These are phyloP conservation scores for Elegia similella DNA, from an alignment of 2,888 invertebrate species.

Conservation along the genomic window DNA sequence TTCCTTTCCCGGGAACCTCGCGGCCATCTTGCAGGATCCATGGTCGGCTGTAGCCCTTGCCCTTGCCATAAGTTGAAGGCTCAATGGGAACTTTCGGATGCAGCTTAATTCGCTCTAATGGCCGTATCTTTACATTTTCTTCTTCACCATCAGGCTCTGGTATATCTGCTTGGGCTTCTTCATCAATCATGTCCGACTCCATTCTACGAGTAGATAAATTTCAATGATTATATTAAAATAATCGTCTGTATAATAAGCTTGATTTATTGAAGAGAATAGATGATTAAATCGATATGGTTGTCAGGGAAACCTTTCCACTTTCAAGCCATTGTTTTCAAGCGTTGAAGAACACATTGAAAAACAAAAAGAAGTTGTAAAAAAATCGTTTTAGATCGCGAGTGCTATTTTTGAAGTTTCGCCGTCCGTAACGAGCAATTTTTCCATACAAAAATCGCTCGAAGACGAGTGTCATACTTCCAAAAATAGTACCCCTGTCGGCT, in stretches of 20 bases:
- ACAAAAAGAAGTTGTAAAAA: background rate
- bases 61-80: slow-evolving; percentile 64
- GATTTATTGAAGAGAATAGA: background rate
- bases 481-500: no score
- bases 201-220: slow-evolving; percentile 23
- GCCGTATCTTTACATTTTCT: slow-evolving; percentile 55
- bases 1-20: slow-evolving; percentile 53
- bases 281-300: background rate
- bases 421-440: no score
- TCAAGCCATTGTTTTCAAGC: no score
- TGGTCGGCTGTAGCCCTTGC: slow-evolving; percentile 60
- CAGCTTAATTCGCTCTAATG: slow-evolving; percentile 60
- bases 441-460: no score
- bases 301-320: background rate
- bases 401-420: no score
- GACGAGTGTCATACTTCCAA: no score
- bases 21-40: slow-evolving; percentile 75
- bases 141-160: slow-evolving; percentile 51
- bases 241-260: background rate
- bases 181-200: slow-evolving; percentile 38
- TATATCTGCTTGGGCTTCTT: slow-evolving; percentile 62
- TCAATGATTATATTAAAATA: background rate
- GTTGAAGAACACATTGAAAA: background rate
- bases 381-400: no score
- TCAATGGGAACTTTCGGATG: slow-evolving; percentile 67